phyloP scores from a whole-genome alignment of 2,888 invertebrate species.

The Flabesymbios commensalis region DNA sequence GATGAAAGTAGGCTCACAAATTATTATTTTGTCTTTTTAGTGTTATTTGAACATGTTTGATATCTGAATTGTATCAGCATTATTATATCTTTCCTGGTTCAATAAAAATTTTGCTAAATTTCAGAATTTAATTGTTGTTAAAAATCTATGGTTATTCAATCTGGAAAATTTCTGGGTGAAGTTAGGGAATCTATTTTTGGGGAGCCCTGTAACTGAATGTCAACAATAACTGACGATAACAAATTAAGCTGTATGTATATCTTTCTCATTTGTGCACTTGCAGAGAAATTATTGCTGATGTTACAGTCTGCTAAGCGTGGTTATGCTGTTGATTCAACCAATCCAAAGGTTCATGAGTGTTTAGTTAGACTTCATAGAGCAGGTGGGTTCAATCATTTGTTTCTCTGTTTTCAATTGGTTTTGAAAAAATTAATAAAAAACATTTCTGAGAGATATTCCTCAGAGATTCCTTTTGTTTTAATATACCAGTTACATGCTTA shows the following conservation, averaged over 20 bases:
- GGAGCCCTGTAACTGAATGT: neutral
- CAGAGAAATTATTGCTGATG: constrained; percentile 90
- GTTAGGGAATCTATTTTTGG: neutral
- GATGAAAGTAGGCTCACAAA: too few species aligned
- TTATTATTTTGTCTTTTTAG: too few species aligned
- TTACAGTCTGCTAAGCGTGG: constrained; percentile 93
- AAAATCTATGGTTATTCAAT: neutral
- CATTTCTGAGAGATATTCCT: too few species aligned
- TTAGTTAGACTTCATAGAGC: constrained; percentile 75
- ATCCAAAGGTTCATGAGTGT: constrained; percentile 86
- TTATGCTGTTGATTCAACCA: constrained; percentile 72
- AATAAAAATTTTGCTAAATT: too few species aligned
- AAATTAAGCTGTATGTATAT: neutral
- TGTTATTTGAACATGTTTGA: too few species aligned
- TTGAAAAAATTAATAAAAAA: too few species aligned
- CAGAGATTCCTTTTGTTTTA: too few species aligned
- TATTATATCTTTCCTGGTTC: too few species aligned
- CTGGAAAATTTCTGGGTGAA: neutral
- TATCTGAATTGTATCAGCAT: too few species aligned
- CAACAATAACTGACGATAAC: neutral
- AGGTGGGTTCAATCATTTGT: too few species aligned
- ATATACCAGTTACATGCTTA: too few species aligned
- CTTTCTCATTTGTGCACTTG: constrained; percentile 42
- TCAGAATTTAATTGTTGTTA: neutral
- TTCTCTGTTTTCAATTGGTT: too few species aligned